Percentiles rank a stretch among this genome's conserved stretches.
Conservation (phyloP, 2,888 invertebrate genomes). For the Aspidiotus rigidus region DNA sequence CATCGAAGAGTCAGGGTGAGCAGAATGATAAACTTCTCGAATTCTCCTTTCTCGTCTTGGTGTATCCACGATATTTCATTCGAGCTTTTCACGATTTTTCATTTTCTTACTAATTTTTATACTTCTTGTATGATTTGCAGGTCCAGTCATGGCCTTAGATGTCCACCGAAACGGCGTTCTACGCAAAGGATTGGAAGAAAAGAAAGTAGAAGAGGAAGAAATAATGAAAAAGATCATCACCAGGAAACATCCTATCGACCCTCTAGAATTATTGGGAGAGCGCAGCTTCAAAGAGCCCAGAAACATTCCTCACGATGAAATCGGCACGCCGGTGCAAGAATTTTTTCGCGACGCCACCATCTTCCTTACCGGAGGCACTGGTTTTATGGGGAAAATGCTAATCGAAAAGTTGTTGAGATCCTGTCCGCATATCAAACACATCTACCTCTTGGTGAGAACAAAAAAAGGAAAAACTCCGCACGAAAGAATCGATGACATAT, state of each 20-base stretch:
- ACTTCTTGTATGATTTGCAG: background rate
- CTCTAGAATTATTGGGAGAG: conserved; percentile 37
- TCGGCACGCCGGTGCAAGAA: conserved; percentile 48
- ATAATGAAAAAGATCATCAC: conserved; percentile 35
- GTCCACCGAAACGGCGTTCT: conserved; percentile 20
- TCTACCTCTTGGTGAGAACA: conserved; percentile 53
- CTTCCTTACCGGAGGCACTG: conserved; percentile 74
- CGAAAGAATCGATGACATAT: conserved; percentile 48
- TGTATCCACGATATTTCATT: too few species aligned
- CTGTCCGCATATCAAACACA: conserved; percentile 50
- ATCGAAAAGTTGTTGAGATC: conserved; percentile 59
- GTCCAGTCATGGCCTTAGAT: conserved; percentile 34
- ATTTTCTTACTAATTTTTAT: background rate
- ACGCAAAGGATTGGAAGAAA: conserved; percentile 17
- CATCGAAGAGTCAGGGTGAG: too few species aligned
- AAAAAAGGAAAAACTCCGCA: conserved; percentile 50
- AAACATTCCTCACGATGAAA: conserved; percentile 31
- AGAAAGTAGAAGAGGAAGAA: conserved; percentile 8
- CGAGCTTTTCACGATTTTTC: too few species aligned
- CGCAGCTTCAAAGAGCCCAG: conserved; percentile 35
- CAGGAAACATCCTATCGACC: conserved; percentile 35
- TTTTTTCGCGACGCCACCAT: conserved; percentile 61
- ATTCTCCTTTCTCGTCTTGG: too few species aligned
- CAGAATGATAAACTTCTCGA: background rate
- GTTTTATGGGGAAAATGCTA: conserved; percentile 61